Base-by-base conservation (phyloP, 2,797 vertebrate genomes). In the Paratrypauchen microcephalus region DNA sequence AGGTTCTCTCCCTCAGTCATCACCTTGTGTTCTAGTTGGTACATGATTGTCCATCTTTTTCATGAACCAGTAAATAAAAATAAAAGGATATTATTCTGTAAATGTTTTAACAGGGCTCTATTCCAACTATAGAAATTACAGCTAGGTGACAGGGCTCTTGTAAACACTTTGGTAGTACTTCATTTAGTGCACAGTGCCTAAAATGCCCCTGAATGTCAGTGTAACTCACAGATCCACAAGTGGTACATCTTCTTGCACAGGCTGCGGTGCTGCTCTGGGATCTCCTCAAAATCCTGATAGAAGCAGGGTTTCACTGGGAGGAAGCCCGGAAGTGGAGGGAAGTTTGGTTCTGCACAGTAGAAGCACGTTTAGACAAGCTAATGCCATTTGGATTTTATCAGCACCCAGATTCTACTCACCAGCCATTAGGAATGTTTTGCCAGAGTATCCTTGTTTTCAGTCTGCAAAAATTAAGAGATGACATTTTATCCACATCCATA, bases 271-370 rank as follows among this genome's bases (percentile, higher is more conserved):
- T 96, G 95, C 0, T 97, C 97, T 0, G 98, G 98, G 71, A 99
- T 99, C 0, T 96, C 97, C 0, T 99, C 96, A 7, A 99, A 99
- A 91, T 99, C 95, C 91, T 99, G 98, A 83, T 99, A 96, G 92
- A 99, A 99, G 83, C 98, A 99, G 0, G 98, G 98, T 92, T 95
- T 98, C 74, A 99, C 82, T 0, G 97, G 98, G 86, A 99, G 95
- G 85, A 99, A 98, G 32, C 86, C 93, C 1, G 98, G 98, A 79
- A 99, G 85, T 0, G 98, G 98, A 18, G 98, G 98, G 68, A 99
- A 99, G 88, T 99, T 99, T 82, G 97, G 96, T 75, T 94, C 95
- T 93, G 77, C 47, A 76, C 83, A 50, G 24, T 30, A 28, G 4
- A 50, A 30, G 24, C 24, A 19, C 11, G 57, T 41, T 79, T 32